These are phyloP conservation scores for Euura saliciscinereae DNA, from an alignment of 1,140 invertebrate genomes.

Conservation along the genomic window DNA sequence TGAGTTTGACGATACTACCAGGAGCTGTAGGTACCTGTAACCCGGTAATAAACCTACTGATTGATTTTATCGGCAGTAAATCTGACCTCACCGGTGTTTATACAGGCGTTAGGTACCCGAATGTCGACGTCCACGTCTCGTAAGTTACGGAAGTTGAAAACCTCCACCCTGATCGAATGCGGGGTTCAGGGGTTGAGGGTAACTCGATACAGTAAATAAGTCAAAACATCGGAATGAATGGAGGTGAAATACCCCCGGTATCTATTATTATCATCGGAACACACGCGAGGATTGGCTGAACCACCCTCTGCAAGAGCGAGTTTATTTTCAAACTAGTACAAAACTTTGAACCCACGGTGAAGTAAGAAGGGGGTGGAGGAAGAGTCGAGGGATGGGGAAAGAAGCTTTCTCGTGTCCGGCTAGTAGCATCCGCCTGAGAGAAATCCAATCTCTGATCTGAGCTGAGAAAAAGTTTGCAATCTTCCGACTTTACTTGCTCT, in stretches of 20 bases:
- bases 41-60: constrained; percentile 44
- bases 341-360: not conserved
- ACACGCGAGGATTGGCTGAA: no score
- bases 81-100: constrained; percentile 35
- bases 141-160: no score
- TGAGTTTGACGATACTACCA: no score
- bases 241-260: no score
- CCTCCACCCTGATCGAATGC: no score
- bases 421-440: constrained; percentile 38
- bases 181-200: no score
- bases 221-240: no score
- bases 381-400: constrained; percentile 30
- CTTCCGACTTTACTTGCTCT: constrained; percentile 13
- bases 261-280: no score
- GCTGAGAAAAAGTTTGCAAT: constrained; percentile 22
- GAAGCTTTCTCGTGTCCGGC: constrained; percentile 55
- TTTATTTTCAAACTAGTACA: not conserved
- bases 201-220: no score
- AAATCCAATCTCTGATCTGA: constrained; percentile 15
- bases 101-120: not conserved
- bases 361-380: not conserved
- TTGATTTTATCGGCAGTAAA: constrained; percentile 56
- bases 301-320: no score
- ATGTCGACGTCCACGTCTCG: not conserved
- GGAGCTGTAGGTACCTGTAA: not conserved